Conservation (phyloP, 2,797 vertebrate genomes). For the Pseudochirops corinnae region DNA sequence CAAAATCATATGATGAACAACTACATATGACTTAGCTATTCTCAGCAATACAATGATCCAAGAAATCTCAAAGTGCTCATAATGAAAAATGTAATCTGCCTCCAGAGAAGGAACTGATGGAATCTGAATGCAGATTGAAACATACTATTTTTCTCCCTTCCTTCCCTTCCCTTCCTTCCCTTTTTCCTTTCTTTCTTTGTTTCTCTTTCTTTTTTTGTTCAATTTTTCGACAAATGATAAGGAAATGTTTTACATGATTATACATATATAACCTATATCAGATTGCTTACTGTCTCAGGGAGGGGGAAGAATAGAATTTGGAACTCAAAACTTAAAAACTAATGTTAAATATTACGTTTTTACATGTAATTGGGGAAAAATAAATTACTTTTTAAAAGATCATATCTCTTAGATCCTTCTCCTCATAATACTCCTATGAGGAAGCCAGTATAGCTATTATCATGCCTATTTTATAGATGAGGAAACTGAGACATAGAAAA, state of each 20-base stretch:
- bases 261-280: neutral
- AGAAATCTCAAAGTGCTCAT: neutral
- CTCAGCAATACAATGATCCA: neutral
- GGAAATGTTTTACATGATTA: neutral
- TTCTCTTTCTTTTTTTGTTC: neutral
- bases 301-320: neutral
- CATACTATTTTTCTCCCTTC: neutral
- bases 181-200: no score
- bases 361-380: no score
- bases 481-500: neutral
- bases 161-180: no score
- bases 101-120: neutral
- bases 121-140: neutral
- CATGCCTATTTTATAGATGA: neutral
- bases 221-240: neutral
- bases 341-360: neutral
- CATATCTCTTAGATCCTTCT: neutral
- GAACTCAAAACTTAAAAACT: neutral
- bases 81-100: neutral
- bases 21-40: neutral
- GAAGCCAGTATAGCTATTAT: neutral
- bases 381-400: no score
- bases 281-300: neutral
- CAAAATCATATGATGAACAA: neutral
- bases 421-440: neutral